Evolutionary conservation across 2,888 invertebrate genomes (phyloP).

Genomic region (Agrotis segetum): DNA sequence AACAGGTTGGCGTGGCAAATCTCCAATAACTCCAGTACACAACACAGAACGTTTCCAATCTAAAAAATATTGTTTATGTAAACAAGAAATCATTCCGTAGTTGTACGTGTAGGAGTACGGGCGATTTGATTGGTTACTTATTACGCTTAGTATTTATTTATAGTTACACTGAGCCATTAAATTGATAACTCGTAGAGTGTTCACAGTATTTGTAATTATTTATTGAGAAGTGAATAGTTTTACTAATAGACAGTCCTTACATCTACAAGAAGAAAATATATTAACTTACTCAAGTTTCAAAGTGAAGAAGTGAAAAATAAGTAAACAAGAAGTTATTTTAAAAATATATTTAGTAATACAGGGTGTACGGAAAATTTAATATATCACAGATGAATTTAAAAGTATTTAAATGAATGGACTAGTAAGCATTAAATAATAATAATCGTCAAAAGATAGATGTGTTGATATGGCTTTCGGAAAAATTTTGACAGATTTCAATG

Average conservation of each 20-base stretch:
- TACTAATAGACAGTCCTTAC: not conserved
- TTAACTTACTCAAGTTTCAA: not conserved
- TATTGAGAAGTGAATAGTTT: not conserved
- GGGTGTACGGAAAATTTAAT: too few species aligned
- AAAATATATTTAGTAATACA: not conserved
- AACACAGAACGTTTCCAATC: slow-evolving; percentile 4
- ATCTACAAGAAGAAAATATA: not conserved
- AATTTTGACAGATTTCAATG: too few species aligned
- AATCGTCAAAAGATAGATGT: too few species aligned
- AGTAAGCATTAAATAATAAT: too few species aligned
- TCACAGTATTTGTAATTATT: not conserved
- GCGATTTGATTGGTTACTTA: slow-evolving; percentile 3
- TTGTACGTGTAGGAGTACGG: slow-evolving; percentile 4
- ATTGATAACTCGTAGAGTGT: not conserved
- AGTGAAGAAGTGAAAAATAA: not conserved
- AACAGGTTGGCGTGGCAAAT: slow-evolving; percentile 14
- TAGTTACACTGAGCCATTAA: not conserved
- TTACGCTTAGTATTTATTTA: not conserved
- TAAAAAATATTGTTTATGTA: not conserved
- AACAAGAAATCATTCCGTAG: slow-evolving; percentile 26
- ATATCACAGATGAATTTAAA: too few species aligned
- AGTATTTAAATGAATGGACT: too few species aligned
- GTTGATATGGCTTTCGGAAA: too few species aligned
- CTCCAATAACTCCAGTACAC: slow-evolving; percentile 7
- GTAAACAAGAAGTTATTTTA: not conserved